phyloP scores from a whole-genome alignment of 2,888 invertebrate genomes.

The Melanostoma scalare region DNA sequence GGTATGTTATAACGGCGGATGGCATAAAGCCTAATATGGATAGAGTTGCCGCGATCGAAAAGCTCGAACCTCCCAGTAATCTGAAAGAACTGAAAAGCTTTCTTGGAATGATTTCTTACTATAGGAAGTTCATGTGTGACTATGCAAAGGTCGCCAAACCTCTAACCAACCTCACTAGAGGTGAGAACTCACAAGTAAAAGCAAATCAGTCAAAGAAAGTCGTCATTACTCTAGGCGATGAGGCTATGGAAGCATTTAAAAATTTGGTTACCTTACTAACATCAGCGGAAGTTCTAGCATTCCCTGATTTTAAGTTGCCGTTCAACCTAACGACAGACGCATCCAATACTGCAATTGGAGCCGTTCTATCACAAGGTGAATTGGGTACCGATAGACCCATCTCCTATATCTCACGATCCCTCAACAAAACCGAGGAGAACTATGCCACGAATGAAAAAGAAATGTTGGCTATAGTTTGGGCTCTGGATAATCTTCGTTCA shows the following conservation, averaged over 20 bases:
- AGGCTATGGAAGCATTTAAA: no score
- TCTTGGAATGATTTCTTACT: conserved; percentile 23
- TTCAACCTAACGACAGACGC: conserved; percentile 41
- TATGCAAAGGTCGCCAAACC: conserved; percentile 9
- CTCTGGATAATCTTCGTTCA: neutral
- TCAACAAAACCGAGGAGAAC: no score
- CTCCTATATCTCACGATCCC: no score
- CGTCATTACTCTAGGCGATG: no score
- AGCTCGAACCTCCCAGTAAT: neutral
- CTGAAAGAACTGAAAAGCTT: conserved; percentile 7
- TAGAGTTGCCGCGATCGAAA: neutral
- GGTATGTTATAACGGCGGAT: neutral
- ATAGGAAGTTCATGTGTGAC: conserved; percentile 18
- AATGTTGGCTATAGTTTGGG: conserved; percentile 35
- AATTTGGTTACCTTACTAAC: no score
- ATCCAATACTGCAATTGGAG: neutral
- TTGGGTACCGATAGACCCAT: no score
- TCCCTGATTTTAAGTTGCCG: conserved; percentile 53
- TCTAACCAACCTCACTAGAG: no score
- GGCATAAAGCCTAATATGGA: neutral
- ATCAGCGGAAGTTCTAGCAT: no score
- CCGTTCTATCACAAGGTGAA: no score
- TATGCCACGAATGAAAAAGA: conserved; percentile 9
- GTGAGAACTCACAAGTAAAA: no score
- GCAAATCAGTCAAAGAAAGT: no score